Evolutionary conservation across 2,797 vertebrate species (phyloP), one percentile per base, ranked within the genome.

Genomic region (Petrocephalus sullivani): DNA sequence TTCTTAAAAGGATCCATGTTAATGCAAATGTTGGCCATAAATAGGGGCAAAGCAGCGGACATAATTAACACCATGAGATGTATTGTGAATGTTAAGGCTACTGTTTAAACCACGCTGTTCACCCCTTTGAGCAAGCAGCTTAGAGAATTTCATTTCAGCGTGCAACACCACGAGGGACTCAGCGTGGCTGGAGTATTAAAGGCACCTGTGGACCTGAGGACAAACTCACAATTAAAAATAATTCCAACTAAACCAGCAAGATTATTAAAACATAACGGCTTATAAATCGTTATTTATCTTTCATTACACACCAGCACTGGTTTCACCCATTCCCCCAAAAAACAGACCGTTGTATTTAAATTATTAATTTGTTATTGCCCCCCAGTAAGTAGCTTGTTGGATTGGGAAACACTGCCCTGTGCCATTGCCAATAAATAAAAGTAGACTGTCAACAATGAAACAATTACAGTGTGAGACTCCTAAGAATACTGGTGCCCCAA

Each of bases 1-100:
- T 75, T 86, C 60, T 61, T 83, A 83, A 61, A 78, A 78, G 82
- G 53, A 87, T 85, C 54, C n/a, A 75, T 87, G 57, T 89, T 67
- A 75, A 87, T 57, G 84, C 64, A 81, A 85, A 89, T 56, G 61
- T 4, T 51, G 46, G 19, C 2, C 2, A 82, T 51, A 82, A 82
- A 51, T n/a, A 53, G 51, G 51, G 19, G 81, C 46, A 83, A 54
- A 83, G 51, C 49, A 49, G 37, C 46, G 7, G 41, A 54, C 49
- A 83, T 83, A 83, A 51, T 83, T 83, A 83, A 54, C 49, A 83
- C n/a, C n/a, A 83, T 83, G 46, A 78, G 37, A n/a, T 83, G 10
- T 23, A 54, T 83, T 23, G 81, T 83, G n/a, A 51, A 83, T 54
- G 51, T 83, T 51, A 53, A 28, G 46, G 81, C 51, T 23, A 53